Conservation (phyloP, 2,113 vertebrate genomes). For the Hemiprocne comata region DNA sequence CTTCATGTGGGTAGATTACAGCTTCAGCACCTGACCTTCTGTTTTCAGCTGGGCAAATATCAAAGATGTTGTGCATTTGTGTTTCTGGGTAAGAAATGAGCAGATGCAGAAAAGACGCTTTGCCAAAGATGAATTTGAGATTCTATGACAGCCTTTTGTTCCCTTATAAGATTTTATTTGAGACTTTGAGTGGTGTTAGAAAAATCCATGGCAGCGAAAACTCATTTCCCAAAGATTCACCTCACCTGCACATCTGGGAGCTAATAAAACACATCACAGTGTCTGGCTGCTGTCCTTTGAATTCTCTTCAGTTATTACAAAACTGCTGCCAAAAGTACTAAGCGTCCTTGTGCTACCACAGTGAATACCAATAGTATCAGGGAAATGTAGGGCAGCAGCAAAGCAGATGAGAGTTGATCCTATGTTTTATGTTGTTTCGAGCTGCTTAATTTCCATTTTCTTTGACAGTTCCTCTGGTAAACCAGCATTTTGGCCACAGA, state of each 20-base stretch:
- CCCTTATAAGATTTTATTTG: neutral
- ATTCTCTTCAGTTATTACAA: slow-evolving; percentile 48
- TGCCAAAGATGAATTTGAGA: neutral
- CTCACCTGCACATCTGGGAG: slow-evolving; percentile 70
- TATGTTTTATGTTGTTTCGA: neutral
- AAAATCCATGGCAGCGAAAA: neutral
- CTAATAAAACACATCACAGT: slow-evolving; percentile 56
- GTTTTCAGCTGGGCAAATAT: slow-evolving; percentile 27
- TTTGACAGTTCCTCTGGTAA: neutral
- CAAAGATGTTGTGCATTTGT: neutral
- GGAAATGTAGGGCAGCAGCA: neutral
- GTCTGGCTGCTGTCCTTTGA: slow-evolving; percentile 51
- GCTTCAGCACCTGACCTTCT: slow-evolving; percentile 3
- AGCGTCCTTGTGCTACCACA: slow-evolving; percentile 38
- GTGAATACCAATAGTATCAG: slow-evolving; percentile 32
- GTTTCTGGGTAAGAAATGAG: neutral
- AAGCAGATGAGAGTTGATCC: neutral
- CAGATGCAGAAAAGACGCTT: neutral
- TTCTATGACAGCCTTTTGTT: neutral
- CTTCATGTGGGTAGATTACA: neutral
- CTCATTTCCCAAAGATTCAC: slow-evolving; percentile 42
- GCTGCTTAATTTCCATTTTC: neutral
- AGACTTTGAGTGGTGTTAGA: slow-evolving; percentile 38
- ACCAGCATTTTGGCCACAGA: neutral
- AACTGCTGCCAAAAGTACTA: slow-evolving; percentile 59